phyloP scores from a whole-genome alignment of 1,140 invertebrate species.

The Tetragonula clypearis region DNA sequence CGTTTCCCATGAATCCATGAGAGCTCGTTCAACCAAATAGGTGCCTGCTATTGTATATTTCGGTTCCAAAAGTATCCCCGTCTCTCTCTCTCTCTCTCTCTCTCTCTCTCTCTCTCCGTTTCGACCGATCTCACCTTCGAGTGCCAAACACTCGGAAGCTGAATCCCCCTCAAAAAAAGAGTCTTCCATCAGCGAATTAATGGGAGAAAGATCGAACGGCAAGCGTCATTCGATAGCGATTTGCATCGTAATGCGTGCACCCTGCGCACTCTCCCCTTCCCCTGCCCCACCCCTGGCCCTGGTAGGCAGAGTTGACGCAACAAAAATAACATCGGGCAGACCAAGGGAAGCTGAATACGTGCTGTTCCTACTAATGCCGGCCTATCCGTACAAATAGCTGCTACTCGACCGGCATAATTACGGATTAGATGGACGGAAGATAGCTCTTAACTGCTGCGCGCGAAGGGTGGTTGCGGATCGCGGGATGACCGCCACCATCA shows the following conservation, averaged over 20 bases:
- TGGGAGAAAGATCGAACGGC: constrained; percentile 7
- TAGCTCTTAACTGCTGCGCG: constrained; percentile 52
- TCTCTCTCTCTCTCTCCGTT: neutral
- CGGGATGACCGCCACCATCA: constrained; percentile 51
- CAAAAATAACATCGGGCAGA: constrained; percentile 22
- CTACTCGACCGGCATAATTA: constrained; percentile 68
- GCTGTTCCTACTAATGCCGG: constrained; percentile 31
- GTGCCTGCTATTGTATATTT: neutral
- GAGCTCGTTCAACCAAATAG: neutral
- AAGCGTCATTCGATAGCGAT: neutral
- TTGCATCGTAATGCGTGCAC: constrained; percentile 32
- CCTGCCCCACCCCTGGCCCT: neutral
- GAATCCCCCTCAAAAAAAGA: no score
- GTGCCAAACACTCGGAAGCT: neutral
- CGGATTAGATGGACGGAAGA: constrained; percentile 72
- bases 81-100: neutral
- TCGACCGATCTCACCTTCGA: neutral
- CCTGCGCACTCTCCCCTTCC: no score
- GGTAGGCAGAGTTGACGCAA: neutral
- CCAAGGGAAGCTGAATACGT: neutral
- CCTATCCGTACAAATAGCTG: constrained; percentile 46
- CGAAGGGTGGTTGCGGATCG: constrained; percentile 63
- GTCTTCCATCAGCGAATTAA: neutral
- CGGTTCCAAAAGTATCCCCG: neutral
- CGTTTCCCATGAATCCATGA: no score